Conservation (phyloP, 2,888 invertebrate species). For the Leucophora obtusa region DNA sequence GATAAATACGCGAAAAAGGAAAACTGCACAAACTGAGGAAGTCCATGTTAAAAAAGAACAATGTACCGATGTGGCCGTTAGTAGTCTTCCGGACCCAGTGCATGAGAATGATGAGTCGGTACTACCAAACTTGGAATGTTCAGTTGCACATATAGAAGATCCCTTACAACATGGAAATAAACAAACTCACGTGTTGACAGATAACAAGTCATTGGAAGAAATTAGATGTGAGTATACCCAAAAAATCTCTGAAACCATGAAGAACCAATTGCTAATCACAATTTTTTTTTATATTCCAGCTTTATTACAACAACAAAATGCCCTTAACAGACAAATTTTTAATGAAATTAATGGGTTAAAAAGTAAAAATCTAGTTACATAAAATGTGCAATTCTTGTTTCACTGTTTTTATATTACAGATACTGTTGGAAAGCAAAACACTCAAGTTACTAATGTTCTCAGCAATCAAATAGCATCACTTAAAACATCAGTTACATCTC, state of each 20-base stretch:
- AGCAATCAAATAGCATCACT: not conserved
- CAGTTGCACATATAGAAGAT: not conserved
- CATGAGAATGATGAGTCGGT: not conserved
- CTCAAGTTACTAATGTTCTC: not conserved
- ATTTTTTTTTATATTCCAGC: not conserved
- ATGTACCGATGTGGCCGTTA: not conserved
- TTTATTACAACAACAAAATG: not conserved
- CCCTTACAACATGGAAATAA: not conserved
- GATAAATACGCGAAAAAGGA: not conserved
- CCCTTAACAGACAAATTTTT: not conserved
- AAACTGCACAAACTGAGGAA: slow-evolving; percentile 3
- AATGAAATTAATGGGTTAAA: not conserved
- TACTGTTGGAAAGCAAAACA: not conserved
- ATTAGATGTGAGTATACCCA: not conserved
- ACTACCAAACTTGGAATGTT: not conserved
- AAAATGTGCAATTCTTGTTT: not conserved
- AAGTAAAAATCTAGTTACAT: not conserved
- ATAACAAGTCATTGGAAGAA: not conserved
- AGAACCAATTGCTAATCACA: too few relatives aligned
- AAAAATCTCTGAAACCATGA: too few relatives aligned
- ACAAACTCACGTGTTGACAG: not conserved
- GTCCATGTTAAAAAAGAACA: not conserved
- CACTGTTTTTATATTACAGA: not conserved
- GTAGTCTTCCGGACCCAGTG: not conserved
- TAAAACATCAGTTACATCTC: not conserved